Evolutionary conservation across 2,888 invertebrate species (phyloP), one percentile per base, ranked within the genome.

Genomic region (Automeris io): DNA sequence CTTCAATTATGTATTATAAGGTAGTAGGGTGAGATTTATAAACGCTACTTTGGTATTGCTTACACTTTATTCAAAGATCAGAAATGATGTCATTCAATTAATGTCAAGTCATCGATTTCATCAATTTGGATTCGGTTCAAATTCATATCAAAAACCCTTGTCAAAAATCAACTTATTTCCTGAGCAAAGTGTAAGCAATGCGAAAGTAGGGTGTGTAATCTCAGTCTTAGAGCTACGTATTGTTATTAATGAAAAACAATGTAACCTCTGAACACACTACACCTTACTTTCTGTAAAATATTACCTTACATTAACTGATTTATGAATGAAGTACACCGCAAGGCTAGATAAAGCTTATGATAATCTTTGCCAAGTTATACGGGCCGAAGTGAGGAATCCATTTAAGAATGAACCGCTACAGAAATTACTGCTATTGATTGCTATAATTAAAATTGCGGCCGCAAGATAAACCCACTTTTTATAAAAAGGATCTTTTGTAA

Each of bases 301-400:
- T 34, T 23, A 23, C 23, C 23, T 9, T 23, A 23, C 34, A 34
- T 23, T 21, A 34, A 23, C 16, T 34, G 34, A 34, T 34, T 34
- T 34, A 34, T 34, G 23, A 16, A 34, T 16, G 23, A 23, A 34
- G 23, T 22, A 16, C 23, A 23, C 2, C 25, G 12, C 34, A 16
- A 3, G n/a, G n/a, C 34, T 29, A 24, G 34, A 34, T 34, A 23
- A 34, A 34, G 22, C 34, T 34, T 34, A n/a, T 5, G 34, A 34
- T 34, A 23, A 16, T 22, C 34, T 5, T 22, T 22, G 34, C 34
- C n/a, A 16, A 13, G n/a, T 13, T 23, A 34, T 16, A 34, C n/a
- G 23, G 13, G n/a, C 6, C 16, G 11, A 33, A 12, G 29, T 29
- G 29, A 29, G n/a, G 29, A 29, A 29, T 29, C 29, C 29, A 16